Percentiles rank a stretch among this genome's conserved stretches.
phyloP scores from a whole-genome alignment of 2,113 vertebrate species.

The Paratilapia polleni region DNA sequence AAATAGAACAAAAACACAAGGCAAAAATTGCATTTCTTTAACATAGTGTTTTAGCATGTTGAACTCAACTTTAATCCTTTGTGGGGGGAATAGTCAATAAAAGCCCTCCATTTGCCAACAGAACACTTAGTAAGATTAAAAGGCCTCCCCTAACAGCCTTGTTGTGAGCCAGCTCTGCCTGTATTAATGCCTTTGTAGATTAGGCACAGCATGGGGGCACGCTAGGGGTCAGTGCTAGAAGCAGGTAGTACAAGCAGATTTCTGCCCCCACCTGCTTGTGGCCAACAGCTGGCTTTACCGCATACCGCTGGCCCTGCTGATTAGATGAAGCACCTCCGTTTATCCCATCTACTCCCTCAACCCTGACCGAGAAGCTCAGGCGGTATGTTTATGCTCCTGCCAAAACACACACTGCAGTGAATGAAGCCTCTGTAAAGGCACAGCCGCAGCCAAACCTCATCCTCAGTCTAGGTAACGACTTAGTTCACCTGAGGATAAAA shows the following conservation, averaged over 20 bases:
- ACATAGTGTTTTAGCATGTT: slow-evolving; percentile 44
- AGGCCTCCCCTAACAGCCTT: slow-evolving; percentile 43
- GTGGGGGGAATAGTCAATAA: slow-evolving; percentile 39
- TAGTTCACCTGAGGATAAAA: slow-evolving; percentile 35
- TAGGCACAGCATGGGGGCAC: slow-evolving; percentile 57
- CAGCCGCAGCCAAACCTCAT: background rate
- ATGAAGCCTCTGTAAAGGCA: slow-evolving; percentile 36
- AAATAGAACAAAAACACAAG: slow-evolving; percentile 17
- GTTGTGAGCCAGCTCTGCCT: slow-evolving; percentile 55
- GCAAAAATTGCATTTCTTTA: slow-evolving; percentile 47
- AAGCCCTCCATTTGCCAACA: slow-evolving; percentile 60
- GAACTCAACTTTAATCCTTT: slow-evolving; percentile 62
- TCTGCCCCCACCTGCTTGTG: slow-evolving; percentile 21
- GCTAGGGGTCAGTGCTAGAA: slow-evolving; percentile 63
- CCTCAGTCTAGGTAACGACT: background rate
- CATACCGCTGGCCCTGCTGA: slow-evolving; percentile 50
- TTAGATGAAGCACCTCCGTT: slow-evolving; percentile 60
- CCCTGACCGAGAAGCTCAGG: slow-evolving; percentile 35
- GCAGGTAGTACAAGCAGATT: slow-evolving; percentile 66
- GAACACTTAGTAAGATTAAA: slow-evolving; percentile 71
- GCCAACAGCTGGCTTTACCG: slow-evolving; percentile 71
- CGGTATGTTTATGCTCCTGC: slow-evolving; percentile 52
- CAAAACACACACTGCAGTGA: slow-evolving; percentile 48
- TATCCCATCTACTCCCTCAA: slow-evolving; percentile 53
- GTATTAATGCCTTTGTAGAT: slow-evolving; percentile 74